Evolutionary conservation across 2,888 invertebrate genomes (phyloP).

Genomic region (Hoplodrina ambigua): DNA sequence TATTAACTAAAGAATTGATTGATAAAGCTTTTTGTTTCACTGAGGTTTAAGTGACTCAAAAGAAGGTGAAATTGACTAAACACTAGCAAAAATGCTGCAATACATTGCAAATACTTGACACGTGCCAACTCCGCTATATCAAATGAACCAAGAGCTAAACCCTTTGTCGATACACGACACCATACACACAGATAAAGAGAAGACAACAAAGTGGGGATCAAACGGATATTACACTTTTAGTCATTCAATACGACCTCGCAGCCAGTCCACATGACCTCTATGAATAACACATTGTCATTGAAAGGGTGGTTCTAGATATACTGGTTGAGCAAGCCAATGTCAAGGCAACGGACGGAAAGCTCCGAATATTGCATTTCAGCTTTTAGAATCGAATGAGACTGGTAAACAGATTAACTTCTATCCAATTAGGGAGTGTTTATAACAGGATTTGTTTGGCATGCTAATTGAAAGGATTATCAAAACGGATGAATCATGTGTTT

Average conservation of each 20-base stretch:
- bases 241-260: slow-evolving; percentile 60
- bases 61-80: background rate
- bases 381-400: slow-evolving; percentile 21
- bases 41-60: background rate
- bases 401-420: slow-evolving; percentile 47
- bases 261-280: slow-evolving; percentile 27
- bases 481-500: background rate
- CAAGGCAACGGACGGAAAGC: slow-evolving; percentile 61
- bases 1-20: background rate
- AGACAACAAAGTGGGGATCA: slow-evolving; percentile 70
- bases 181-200: slow-evolving; percentile 52
- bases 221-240: slow-evolving; percentile 68
- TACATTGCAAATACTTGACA: background rate
- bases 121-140: slow-evolving; percentile 21
- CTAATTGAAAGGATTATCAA: background rate
- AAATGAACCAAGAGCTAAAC: slow-evolving; percentile 36
- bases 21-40: background rate
- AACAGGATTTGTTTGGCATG: slow-evolving; percentile 16
- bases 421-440: slow-evolving; percentile 28
- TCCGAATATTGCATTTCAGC: slow-evolving; percentile 57
- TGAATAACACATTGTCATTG: background rate
- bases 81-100: background rate
- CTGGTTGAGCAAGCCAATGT: slow-evolving; percentile 60
- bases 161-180: slow-evolving; percentile 41
- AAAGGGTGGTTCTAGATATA: slow-evolving; percentile 45